Percentiles rank a stretch among this genome's conserved stretches.
Conservation (phyloP, 2,888 invertebrate species). For the Mystacides longicornis region DNA sequence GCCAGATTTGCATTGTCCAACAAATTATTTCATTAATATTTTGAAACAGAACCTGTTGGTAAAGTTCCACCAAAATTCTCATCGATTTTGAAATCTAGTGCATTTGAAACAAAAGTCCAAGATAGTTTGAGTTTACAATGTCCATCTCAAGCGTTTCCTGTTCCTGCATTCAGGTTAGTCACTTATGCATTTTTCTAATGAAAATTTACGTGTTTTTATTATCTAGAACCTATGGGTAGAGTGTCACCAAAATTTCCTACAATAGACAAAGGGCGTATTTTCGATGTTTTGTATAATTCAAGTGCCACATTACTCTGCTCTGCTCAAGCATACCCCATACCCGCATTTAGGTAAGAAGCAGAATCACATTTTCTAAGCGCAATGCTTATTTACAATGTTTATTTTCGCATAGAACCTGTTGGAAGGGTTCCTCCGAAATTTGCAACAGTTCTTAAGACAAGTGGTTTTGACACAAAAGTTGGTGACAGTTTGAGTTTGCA, state of each 20-base stretch:
- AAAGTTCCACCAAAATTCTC: constrained; percentile 51
- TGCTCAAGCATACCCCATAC: constrained; percentile 64
- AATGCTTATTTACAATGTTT: constrained; percentile 6
- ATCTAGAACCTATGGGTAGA: constrained; percentile 53
- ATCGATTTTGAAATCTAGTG: constrained; percentile 41
- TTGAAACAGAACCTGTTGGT: constrained; percentile 39
- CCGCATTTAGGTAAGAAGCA: constrained; percentile 64
- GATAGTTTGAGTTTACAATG: constrained; percentile 40
- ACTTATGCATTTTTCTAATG: not conserved
- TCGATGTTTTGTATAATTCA: constrained; percentile 44
- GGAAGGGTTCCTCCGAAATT: constrained; percentile 50
- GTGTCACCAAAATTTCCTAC: constrained; percentile 66
- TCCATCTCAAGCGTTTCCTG: constrained; percentile 49
- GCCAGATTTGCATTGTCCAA: constrained; percentile 2
- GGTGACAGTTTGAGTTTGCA: constrained; percentile 36
- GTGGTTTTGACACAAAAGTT: constrained; percentile 34
- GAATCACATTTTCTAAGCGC: too few relatives aligned
- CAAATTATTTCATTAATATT: constrained; percentile 7
- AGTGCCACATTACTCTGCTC: constrained; percentile 57
- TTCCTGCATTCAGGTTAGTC: constrained; percentile 26
- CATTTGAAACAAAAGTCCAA: constrained; percentile 33
- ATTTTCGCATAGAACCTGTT: constrained; percentile 37
- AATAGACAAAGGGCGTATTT: constrained; percentile 55
- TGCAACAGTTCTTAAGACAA: constrained; percentile 45
- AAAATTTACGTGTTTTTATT: not conserved